These are phyloP conservation scores for Drosophila infuscata DNA, from an alignment of 2,888 invertebrate species.

Conservation along the genomic window DNA sequence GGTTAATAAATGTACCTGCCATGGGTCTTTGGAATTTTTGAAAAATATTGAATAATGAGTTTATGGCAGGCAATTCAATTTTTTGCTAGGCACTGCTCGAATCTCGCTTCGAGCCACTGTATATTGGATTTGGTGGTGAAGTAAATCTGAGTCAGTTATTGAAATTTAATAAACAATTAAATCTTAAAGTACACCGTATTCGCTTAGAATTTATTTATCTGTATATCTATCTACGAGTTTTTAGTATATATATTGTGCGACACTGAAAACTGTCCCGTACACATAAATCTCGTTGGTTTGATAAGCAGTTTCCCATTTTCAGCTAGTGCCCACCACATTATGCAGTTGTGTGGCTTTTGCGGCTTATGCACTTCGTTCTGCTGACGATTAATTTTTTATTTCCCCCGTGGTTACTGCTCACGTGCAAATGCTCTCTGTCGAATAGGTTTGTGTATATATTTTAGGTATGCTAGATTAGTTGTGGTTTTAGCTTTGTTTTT, in stretches of 20 bases:
- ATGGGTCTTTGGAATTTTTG: too few relatives aligned
- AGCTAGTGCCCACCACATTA: constrained; percentile 38
- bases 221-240: background rate
- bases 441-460: background rate
- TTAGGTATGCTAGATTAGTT: background rate
- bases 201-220: background rate
- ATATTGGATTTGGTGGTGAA: background rate
- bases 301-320: constrained; percentile 23
- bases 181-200: too few relatives aligned
- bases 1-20: too few relatives aligned
- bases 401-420: constrained; percentile 43
- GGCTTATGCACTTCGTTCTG: constrained; percentile 40
- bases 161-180: background rate
- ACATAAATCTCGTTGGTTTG: constrained; percentile 2
- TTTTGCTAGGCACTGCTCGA: too few relatives aligned
- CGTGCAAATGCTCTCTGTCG: constrained; percentile 36
- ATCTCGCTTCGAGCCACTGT: too few relatives aligned
- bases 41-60: too few relatives aligned
- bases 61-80: too few relatives aligned
- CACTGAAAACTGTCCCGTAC: background rate
- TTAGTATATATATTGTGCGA: background rate
- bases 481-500: too few relatives aligned
- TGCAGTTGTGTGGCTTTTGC: constrained; percentile 64
- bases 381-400: constrained; percentile 44
- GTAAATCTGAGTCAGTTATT: background rate